Evolutionary conservation across 2,797 vertebrate genomes (phyloP).

Genomic region (Clarias pachynema): DNA sequence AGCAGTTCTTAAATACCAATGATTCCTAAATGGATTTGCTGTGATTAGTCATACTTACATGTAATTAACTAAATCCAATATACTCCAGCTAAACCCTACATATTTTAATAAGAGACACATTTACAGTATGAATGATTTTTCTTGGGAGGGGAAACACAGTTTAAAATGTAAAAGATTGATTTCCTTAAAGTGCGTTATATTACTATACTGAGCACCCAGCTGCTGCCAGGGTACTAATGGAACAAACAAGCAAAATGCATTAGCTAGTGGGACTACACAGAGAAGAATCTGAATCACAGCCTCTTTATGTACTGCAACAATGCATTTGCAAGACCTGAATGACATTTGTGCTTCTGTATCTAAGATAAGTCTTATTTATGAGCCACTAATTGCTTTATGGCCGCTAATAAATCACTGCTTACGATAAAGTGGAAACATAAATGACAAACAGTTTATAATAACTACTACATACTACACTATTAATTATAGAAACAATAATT

Average conservation of each 20-base stretch:
- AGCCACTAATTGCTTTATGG: conserved; percentile 16
- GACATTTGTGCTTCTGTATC: background rate
- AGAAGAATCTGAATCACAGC: background rate
- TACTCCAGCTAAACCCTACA: background rate
- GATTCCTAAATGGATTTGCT: background rate
- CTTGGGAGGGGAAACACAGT: background rate
- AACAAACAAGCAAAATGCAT: background rate
- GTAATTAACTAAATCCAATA: background rate
- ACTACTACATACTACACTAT: background rate
- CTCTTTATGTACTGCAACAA: background rate
- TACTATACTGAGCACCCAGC: background rate
- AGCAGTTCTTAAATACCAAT: background rate
- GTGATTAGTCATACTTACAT: background rate
- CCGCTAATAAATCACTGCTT: background rate
- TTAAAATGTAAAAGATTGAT: background rate
- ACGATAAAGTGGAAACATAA: background rate
- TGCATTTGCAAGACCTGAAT: background rate
- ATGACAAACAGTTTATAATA: background rate
- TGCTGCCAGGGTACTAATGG: background rate
- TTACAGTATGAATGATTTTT: background rate
- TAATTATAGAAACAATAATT: background rate
- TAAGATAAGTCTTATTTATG: conserved; percentile 15
- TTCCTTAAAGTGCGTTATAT: background rate
- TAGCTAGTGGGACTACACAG: background rate
- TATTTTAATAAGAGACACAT: background rate